Percentiles rank a stretch among this genome's conserved stretches.
phyloP scores from a whole-genome alignment of 2,888 invertebrate species.

The Pherbina coryleti region DNA sequence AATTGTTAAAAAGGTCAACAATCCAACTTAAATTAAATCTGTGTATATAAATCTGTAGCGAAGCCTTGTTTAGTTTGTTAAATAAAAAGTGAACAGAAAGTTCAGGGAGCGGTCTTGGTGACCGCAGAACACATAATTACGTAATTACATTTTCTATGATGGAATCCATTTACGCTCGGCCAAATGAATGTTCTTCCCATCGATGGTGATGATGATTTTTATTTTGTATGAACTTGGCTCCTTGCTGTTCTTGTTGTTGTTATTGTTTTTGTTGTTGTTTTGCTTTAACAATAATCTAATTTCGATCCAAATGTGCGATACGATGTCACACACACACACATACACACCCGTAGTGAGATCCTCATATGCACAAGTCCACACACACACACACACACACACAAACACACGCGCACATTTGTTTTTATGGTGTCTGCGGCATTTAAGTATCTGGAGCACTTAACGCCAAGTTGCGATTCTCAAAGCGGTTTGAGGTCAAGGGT shows the following conservation, averaged over 20 bases:
- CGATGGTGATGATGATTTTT: neutral
- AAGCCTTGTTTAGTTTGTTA: neutral
- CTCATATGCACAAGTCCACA: constrained; percentile 13
- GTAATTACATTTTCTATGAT: neutral
- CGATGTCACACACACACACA: neutral
- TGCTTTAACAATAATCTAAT: constrained; percentile 18
- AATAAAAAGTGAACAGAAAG: no score
- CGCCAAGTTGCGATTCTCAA: neutral
- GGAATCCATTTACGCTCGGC: neutral
- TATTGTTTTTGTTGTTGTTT: neutral
- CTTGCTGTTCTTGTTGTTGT: neutral
- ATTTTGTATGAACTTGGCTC: neutral
- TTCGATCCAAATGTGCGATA: constrained; percentile 11
- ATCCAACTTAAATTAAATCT: neutral
- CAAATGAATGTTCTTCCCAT: neutral
- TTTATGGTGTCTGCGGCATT: constrained; percentile 30
- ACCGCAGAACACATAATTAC: neutral
- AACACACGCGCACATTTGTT: neutral
- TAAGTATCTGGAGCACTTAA: constrained; percentile 29
- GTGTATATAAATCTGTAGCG: neutral
- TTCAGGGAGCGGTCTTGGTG: no score
- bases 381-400: neutral
- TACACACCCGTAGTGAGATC: neutral
- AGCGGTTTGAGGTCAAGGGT: neutral
- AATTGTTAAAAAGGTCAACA: no score